Conservation (phyloP, 1,140 invertebrate species). For the Hyles vespertilio region DNA sequence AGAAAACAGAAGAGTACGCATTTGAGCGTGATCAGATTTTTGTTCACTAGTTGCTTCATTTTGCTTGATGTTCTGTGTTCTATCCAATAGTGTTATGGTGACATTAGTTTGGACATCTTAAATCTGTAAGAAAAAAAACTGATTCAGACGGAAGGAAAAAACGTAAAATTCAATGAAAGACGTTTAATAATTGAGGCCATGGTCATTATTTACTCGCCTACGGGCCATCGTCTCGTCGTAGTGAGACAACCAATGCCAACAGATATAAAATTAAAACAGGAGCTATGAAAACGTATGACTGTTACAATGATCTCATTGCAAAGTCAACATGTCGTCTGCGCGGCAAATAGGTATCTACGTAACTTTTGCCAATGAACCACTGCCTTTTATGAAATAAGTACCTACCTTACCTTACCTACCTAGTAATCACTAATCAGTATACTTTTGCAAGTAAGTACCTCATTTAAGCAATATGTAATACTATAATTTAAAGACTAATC, state of each 20-base stretch:
- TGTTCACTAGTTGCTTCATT: conserved; percentile 53
- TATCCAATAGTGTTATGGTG: neutral
- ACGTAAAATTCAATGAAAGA: conserved; percentile 16
- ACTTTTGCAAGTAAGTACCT: no score
- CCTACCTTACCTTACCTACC: no score
- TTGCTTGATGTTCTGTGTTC: conserved; percentile 7
- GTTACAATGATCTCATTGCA: no score
- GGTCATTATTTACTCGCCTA: conserved; percentile 47
- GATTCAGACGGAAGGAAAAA: conserved; percentile 9
- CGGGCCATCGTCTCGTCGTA: conserved; percentile 28
- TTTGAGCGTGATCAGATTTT: conserved; percentile 71
- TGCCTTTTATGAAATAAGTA: no score
- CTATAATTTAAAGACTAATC: no score
- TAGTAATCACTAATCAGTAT: no score
- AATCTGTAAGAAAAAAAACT: conserved; percentile 37
- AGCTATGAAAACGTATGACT: no score
- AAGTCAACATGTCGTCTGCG: neutral
- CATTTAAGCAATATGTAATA: no score
- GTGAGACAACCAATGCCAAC: conserved; percentile 19
- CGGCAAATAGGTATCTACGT: no score
- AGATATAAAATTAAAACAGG: conserved; percentile 17
- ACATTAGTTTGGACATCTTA: conserved; percentile 41
- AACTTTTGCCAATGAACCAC: no score
- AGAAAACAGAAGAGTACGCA: conserved; percentile 73
- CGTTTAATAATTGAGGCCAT: conserved; percentile 37